These are phyloP conservation scores for Adelphocoris suturalis DNA, from an alignment of 2,888 invertebrate species.

Conservation along the genomic window DNA sequence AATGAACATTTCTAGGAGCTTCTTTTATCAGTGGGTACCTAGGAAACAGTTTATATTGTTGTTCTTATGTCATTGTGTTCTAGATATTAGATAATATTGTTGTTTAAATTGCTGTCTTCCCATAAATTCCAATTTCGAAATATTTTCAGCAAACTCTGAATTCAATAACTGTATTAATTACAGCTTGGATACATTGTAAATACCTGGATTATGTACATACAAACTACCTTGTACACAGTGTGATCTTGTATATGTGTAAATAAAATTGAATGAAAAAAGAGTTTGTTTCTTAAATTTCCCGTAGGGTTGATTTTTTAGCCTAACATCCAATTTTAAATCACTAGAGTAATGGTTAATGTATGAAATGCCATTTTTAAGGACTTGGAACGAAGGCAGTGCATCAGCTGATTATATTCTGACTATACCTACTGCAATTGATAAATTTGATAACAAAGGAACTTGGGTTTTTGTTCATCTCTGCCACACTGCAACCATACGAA, in stretches of 20 bases:
- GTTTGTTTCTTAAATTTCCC: not conserved
- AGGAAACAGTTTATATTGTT: not conserved
- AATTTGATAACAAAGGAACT: too few species aligned
- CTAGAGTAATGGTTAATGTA: too few species aligned
- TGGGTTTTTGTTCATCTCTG: too few species aligned
- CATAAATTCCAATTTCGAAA: slow-evolving; percentile 6
- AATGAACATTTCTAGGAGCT: slow-evolving; percentile 12
- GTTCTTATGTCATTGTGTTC: slow-evolving; percentile 37
- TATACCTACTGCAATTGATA: too few species aligned
- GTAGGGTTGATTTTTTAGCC: not conserved
- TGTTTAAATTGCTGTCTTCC: slow-evolving; percentile 49
- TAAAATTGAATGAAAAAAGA: slow-evolving; percentile 46
- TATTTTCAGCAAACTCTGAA: not conserved
- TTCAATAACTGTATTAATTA: not conserved
- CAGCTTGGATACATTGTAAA: slow-evolving; percentile 46
- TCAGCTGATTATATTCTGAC: too few species aligned
- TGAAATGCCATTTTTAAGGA: too few species aligned
- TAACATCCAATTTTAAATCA: too few species aligned
- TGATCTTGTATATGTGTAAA: slow-evolving; percentile 68
- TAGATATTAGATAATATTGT: not conserved
- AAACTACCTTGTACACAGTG: slow-evolving; percentile 52
- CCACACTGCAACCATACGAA: too few species aligned
- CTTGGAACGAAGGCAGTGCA: too few species aligned
- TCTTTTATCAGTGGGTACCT: not conserved
- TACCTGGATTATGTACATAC: slow-evolving; percentile 59